phyloP scores from a whole-genome alignment of 2,797 vertebrate species.

The Sebastes trivittatus region DNA sequence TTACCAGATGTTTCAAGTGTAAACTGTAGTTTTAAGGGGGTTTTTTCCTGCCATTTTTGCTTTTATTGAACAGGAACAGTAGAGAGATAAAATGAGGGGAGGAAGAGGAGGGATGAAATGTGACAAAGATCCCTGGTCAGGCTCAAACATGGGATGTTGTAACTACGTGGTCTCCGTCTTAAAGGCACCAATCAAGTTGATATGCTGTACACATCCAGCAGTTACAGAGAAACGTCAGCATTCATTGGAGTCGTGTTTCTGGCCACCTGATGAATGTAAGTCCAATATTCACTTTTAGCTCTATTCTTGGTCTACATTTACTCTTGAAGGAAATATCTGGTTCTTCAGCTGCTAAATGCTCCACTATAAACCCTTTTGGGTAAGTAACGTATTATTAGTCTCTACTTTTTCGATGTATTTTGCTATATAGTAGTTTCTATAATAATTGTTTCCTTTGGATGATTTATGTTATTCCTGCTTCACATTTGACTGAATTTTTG shows the following conservation, averaged over 20 bases:
- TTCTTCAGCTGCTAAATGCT: not conserved
- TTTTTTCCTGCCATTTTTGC: too few relatives aligned
- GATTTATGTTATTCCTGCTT: not conserved
- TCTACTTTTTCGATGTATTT: not conserved
- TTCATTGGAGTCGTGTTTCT: not conserved
- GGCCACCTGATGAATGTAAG: too few relatives aligned
- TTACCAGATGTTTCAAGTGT: too few relatives aligned
- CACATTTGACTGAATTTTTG: not conserved
- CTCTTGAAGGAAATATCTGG: not conserved
- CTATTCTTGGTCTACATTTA: not conserved
- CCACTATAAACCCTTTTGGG: not conserved
- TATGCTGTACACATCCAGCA: not conserved
- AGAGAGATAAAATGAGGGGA: not conserved
- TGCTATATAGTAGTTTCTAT: not conserved
- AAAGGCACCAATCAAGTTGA: not conserved
- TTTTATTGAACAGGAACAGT: not conserved
- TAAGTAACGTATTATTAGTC: not conserved
- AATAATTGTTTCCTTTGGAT: not conserved
- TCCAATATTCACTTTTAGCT: too few relatives aligned
- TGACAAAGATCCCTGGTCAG: not conserved
- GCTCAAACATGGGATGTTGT: not conserved
- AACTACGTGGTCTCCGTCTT: not conserved
- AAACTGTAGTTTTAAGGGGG: too few relatives aligned
- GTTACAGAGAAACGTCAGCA: not conserved
- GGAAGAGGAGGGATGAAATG: not conserved